Evolutionary conservation across 2,888 invertebrate genomes (phyloP).

Genomic region (Plebejus argus): DNA sequence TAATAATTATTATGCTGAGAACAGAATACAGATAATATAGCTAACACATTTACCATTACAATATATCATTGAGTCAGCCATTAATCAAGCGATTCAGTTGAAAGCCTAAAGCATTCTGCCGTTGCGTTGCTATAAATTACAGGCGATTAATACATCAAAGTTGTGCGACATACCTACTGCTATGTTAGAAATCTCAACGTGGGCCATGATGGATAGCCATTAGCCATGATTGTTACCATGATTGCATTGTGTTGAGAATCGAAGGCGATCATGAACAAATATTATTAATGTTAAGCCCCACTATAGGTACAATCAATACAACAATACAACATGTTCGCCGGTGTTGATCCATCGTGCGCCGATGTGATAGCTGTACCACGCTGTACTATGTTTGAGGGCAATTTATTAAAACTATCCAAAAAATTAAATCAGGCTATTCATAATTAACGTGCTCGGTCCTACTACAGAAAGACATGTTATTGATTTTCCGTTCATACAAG

Average conservation of each 20-base stretch:
- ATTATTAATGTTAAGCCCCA: no score
- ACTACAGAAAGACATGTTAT: background rate
- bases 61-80: conserved; percentile 8
- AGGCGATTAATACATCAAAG: conserved; percentile 28
- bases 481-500: background rate
- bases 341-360: no score
- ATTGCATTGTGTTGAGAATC: background rate
- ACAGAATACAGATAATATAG: no score
- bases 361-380: background rate
- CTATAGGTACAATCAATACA: no score
- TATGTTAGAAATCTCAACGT: background rate
- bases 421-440: no score
- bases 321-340: no score
- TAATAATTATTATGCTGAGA: no score
- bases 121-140: conserved; percentile 19
- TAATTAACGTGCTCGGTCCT: no score
- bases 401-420: no score
- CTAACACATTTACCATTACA: conserved; percentile 17
- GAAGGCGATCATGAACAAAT: background rate
- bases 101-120: conserved; percentile 16
- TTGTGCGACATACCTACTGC: conserved; percentile 1
- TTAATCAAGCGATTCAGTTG: conserved; percentile 28
- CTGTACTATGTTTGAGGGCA: no score
- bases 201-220: background rate
- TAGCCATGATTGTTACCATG: background rate